Conservation (phyloP, 2,797 vertebrate species). For the Acanthornis magna region DNA sequence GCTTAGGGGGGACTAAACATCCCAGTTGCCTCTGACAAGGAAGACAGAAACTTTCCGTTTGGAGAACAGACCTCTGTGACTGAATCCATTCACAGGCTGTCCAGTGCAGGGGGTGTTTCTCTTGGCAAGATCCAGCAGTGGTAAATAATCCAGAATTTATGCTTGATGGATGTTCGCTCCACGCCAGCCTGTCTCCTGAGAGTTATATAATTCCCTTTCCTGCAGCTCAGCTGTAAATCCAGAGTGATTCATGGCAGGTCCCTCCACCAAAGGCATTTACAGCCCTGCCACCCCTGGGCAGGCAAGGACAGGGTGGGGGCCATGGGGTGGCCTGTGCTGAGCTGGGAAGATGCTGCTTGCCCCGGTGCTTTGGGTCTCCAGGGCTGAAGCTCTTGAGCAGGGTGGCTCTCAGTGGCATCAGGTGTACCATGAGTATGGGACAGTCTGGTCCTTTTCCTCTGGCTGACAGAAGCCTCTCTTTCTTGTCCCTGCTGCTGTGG, state of each 20-base stretch:
- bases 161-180: slow-evolving; percentile 46
- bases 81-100: neutral
- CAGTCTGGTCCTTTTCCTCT: neutral
- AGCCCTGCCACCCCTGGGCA: neutral
- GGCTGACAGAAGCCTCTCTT: neutral
- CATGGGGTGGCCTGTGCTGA: rapidly evolving
- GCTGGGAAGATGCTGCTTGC: neutral
- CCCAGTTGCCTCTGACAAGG: neutral
- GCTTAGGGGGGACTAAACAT: neutral
- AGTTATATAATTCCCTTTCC: slow-evolving; percentile 60
- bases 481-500: neutral
- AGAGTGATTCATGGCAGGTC: slow-evolving; percentile 43
- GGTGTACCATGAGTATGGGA: neutral
- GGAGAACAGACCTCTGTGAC: neutral
- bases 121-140: neutral
- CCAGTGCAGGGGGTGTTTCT: slow-evolving; percentile 4
- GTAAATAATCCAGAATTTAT: slow-evolving; percentile 59
- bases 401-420: neutral
- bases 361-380: rapidly evolving
- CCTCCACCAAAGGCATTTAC: slow-evolving; percentile 1
- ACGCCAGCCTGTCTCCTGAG: slow-evolving; percentile 17
- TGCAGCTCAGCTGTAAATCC: slow-evolving; percentile 62
- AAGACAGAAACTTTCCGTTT: neutral
- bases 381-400: neutral
- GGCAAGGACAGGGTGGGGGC: neutral